Conservation (phyloP, 2,888 invertebrate species). For the Dryobota labecula region DNA sequence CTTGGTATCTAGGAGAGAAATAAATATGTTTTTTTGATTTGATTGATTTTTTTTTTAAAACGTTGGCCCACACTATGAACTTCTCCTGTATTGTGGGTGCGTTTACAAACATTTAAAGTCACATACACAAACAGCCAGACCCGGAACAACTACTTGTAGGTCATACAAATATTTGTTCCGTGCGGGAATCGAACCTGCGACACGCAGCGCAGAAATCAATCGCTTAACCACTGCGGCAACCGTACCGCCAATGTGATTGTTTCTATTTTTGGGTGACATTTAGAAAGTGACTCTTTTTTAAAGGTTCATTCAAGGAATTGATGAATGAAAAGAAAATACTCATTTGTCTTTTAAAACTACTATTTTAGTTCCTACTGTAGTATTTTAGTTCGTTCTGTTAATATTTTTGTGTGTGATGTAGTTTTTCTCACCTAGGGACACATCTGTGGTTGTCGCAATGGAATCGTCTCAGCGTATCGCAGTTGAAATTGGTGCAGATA, state of each 20-base stretch:
- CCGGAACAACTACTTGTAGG: too few relatives aligned
- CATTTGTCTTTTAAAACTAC: background rate
- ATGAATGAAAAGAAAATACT: background rate
- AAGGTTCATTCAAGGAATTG: background rate
- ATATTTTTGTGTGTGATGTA: background rate
- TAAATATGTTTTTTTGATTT: too few relatives aligned
- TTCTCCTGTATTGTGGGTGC: too few relatives aligned
- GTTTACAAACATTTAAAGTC: too few relatives aligned
- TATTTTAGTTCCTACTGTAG: background rate
- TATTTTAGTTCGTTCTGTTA: too few relatives aligned
- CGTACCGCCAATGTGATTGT: too few relatives aligned
- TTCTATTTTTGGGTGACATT: background rate
- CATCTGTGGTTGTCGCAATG: slow-evolving; percentile 97
- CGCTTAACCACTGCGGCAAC: too few relatives aligned
- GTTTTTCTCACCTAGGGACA: slow-evolving; percentile 91
- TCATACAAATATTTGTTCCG: too few relatives aligned
- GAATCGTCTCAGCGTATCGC: slow-evolving; percentile 95
- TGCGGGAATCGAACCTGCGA: too few relatives aligned
- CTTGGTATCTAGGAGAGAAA: slow-evolving; percentile 91
- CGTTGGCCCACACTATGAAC: too few relatives aligned
- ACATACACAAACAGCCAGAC: too few relatives aligned
- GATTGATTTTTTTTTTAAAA: too few relatives aligned
- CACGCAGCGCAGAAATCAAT: background rate
- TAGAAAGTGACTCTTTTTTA: background rate
- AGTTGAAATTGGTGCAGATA: slow-evolving; percentile 96